A percentile compares a stretch with the other conserved stretches of the same genome.
phyloP scores from a whole-genome alignment of 1,140 invertebrate species.

The Colletes gigas region DNA sequence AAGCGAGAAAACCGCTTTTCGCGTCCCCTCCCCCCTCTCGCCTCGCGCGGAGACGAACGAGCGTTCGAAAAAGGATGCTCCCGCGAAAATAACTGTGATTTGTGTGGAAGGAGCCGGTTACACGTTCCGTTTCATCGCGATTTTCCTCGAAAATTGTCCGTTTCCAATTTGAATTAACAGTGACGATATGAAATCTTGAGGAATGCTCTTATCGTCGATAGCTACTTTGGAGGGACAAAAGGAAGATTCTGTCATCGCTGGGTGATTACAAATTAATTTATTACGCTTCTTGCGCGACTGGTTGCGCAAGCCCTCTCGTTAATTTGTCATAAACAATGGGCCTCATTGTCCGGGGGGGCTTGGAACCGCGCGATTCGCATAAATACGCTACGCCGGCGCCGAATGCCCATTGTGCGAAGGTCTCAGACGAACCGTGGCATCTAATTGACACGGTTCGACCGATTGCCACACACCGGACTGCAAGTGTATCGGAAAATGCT shows the following conservation, averaged over 20 bases:
- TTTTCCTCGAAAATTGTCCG: background rate
- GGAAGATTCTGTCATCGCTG: constrained; percentile 5
- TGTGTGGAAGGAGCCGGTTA: constrained; percentile 52
- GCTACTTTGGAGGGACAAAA: background rate
- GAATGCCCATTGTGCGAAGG: constrained; percentile 43
- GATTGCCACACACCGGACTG: constrained; percentile 28
- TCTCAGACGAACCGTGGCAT: constrained; percentile 31
- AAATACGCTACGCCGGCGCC: constrained; percentile 40
- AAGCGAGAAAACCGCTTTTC: constrained; percentile 65
- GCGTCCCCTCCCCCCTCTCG: constrained; percentile 21
- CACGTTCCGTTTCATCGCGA: constrained; percentile 17
- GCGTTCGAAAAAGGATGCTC: constrained; percentile 37
- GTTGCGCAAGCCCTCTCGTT: constrained; percentile 39
- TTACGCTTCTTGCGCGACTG: background rate
- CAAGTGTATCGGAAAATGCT: background rate
- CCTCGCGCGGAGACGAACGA: constrained; percentile 23
- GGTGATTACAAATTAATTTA: constrained; percentile 47
- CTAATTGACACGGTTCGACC: constrained; percentile 45
- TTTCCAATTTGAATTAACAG: too few species aligned
- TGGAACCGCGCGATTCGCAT: constrained; percentile 26
- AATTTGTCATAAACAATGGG: constrained; percentile 53
- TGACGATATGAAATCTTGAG: too few species aligned
- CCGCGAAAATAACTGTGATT: constrained; percentile 50
- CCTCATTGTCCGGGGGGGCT: constrained; percentile 23
- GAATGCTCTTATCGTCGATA: too few species aligned